Conservation (phyloP, 2,113 vertebrate genomes). For the Hassar affinis region DNA sequence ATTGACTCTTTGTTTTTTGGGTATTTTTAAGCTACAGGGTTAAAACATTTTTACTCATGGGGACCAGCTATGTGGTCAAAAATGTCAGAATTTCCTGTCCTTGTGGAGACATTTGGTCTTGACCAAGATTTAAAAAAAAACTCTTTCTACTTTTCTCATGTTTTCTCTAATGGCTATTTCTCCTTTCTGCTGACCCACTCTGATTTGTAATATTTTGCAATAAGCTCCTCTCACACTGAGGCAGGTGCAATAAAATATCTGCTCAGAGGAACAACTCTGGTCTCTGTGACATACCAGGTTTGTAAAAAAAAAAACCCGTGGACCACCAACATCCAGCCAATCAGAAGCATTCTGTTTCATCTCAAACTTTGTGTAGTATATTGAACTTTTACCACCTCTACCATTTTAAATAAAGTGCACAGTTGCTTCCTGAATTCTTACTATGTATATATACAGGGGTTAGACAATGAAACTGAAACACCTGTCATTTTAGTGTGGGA, state of each 20-base stretch:
- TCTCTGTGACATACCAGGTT: too few species aligned
- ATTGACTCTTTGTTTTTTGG: neutral
- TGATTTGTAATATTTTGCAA: slow-evolving; percentile 11
- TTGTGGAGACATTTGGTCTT: neutral
- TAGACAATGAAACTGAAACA: too few species aligned
- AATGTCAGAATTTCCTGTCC: neutral
- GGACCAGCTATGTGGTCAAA: neutral
- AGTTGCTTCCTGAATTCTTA: too few species aligned
- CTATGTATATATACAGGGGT: too few species aligned
- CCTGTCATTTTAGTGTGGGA: too few species aligned
- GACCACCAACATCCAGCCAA: neutral
- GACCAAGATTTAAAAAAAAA: neutral
- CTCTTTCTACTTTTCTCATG: neutral
- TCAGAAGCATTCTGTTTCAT: neutral
- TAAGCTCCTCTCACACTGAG: too few species aligned
- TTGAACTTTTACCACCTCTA: too few species aligned
- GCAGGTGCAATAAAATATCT: neutral
- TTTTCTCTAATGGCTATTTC: neutral
- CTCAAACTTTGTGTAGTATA: too few species aligned
- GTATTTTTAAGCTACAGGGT: too few species aligned
- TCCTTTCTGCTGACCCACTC: neutral
- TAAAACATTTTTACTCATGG: neutral
- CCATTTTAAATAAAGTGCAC: too few species aligned
- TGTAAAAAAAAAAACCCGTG: neutral
- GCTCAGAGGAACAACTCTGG: neutral